Conservation (phyloP, 92 coral and sea anemone genomes). For the Epizoanthus stellaris region DNA sequence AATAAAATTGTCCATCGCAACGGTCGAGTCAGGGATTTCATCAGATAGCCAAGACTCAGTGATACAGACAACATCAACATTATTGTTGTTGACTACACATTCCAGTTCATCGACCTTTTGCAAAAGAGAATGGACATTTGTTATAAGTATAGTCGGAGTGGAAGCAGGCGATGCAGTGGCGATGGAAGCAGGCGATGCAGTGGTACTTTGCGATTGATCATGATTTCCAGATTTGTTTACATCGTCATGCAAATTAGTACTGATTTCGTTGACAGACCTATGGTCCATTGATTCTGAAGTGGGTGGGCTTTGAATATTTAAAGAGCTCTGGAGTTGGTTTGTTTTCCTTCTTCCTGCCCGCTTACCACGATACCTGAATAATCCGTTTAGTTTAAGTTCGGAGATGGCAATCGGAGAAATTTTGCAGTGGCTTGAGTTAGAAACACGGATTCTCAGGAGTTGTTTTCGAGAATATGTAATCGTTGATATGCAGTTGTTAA, state of each 20-base stretch:
- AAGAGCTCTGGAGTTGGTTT: background rate
- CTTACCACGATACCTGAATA: conserved; percentile 3
- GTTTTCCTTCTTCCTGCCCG: conserved; percentile 8
- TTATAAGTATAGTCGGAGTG: conserved; percentile 1
- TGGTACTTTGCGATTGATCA: conserved; percentile 5
- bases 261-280: conserved; percentile 3
- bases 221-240: background rate
- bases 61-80: conserved; percentile 36
- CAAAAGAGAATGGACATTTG: conserved; percentile 5
- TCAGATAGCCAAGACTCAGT: conserved; percentile 50
- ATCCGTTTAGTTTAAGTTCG: conserved; percentile 6
- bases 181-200: background rate
- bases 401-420: conserved; percentile 1
- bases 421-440: conserved; percentile 4
- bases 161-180: conserved; percentile 4
- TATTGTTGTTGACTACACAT: conserved; percentile 34
- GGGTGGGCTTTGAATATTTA: conserved; percentile 1
- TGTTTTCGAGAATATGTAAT: background rate
- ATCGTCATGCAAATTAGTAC: conserved; percentile 1
- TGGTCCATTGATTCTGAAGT: conserved; percentile 7
- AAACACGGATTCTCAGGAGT: background rate
- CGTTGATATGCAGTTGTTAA: no score
- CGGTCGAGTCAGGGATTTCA: conserved; percentile 38
- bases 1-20: conserved; percentile 13
- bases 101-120: conserved; percentile 42